phyloP scores from a whole-genome alignment of 92 coral and sea anemone species.

The Zoanthus gigantus region DNA sequence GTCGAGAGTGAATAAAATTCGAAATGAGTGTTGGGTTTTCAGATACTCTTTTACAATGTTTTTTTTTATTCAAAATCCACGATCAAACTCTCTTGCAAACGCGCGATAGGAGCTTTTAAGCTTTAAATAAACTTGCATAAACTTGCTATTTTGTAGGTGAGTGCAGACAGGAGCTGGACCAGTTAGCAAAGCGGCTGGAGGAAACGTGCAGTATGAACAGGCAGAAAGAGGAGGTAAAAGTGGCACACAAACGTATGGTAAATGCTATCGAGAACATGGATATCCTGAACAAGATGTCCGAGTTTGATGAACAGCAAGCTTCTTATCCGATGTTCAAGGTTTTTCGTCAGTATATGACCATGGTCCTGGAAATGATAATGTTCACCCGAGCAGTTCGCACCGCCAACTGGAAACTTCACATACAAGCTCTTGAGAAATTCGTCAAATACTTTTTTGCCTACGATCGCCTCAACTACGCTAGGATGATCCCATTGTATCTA shows the following conservation, averaged over 20 bases:
- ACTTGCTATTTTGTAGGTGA: background rate
- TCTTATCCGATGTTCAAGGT: slow-evolving; percentile 29
- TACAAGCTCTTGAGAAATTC: slow-evolving; percentile 30
- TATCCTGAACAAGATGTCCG: slow-evolving; percentile 6
- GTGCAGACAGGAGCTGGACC: slow-evolving; percentile 1
- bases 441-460: slow-evolving; percentile 48
- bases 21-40: slow-evolving; percentile 1
- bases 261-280: slow-evolving; percentile 14
- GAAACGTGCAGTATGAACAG: slow-evolving; percentile 14
- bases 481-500: background rate
- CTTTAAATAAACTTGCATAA: background rate
- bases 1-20: background rate
- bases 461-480: background rate
- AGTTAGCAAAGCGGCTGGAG: slow-evolving; percentile 19
- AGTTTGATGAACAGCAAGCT: slow-evolving; percentile 12
- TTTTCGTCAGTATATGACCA: slow-evolving; percentile 20
- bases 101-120: background rate
- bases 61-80: background rate
- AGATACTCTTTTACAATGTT: background rate
- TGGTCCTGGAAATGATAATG: slow-evolving; percentile 37
- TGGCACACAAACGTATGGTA: background rate
- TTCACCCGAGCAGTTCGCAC: slow-evolving; percentile 49
- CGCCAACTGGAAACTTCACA: slow-evolving; percentile 44
- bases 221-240: slow-evolving; percentile 18
- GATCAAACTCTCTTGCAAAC: background rate